Evolutionary conservation across 2,797 vertebrate species (phyloP), one percentile per base, ranked within the genome.

Genomic region (Myotis daubentonii): DNA sequence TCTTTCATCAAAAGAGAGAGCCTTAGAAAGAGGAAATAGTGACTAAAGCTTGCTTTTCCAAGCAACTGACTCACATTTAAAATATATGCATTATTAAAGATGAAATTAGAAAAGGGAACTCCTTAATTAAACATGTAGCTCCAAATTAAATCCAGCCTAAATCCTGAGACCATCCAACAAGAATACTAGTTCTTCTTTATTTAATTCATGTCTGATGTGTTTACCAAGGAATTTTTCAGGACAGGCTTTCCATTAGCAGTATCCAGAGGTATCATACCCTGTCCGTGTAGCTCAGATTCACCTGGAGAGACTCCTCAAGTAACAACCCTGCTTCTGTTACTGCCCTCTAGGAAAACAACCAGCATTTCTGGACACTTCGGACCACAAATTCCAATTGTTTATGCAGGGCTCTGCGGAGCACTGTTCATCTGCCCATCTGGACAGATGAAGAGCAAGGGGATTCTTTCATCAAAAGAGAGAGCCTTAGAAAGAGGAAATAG

Each of bases 1-100:
- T 86, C 85, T 87, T 92, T 33, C 92, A 92, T 97, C 92, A 95
- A 96, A 96, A 82, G 90, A 68, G n/a, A 90, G 25, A 87, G 88
- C 47, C 90, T 92, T 47, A 30, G 36, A 93, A 93, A 92, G 53
- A 74, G 92, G 92, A 96, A 97, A 55, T 7, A 5, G 87, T 41
- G 88, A 94, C 89, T 55, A 90, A 94, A 96, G 53, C 10, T 74
- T 85, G 62, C 10, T 75, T 22, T 84, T 49, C 36, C 33, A 33
- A 91, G 28, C 38, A 88, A 74, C 8, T 65, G 44, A 49, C 36
- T 71, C 25, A 33, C 19, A 60, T 74, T 22, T 84, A 36, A 8
- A 84, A 75, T 76, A 76, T 15, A 75, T 53, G 53, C 12, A 82
- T 12, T 44, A 38, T 57, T 79, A 55, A 92, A 89, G 80, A 84